Evolutionary conservation across 2,113 vertebrate species (phyloP), one percentile per base, ranked within the genome.

Genomic region (Eonycteris spelaea): DNA sequence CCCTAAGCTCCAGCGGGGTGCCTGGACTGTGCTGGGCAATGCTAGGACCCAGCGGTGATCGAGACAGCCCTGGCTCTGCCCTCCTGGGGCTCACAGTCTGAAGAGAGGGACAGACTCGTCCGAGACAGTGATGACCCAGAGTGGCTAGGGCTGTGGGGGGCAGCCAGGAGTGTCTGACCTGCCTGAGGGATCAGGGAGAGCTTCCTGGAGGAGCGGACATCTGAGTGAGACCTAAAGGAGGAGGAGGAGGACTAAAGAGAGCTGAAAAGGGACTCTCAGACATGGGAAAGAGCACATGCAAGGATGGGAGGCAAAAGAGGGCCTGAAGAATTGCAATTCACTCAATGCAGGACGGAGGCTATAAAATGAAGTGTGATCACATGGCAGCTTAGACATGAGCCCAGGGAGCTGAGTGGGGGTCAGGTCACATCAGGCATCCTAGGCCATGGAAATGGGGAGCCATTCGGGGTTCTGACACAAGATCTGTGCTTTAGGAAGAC

Each of bases 181-280:
- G 30, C 35, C 57, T 7, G 40, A 83, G 61, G 22, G 3, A 15
- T 73, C 45, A 43, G 22, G 63, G 70, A 84, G 16, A 12, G 28
- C 91, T 85, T 91, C 70, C 55, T 73, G 65, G 91, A 84, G 35
- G n/a, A 53, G 22, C 51, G 28, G 67, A 30, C 65, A 48, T 63
- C n/a, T 55, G 77, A 67, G 40, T 79, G 87, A 43, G 33, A 63
- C 24, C 59, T 68, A 33, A 43, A 55, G 51, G 18, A 68, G 15
- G 43, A 75, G 13, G 38, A 85, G 15, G 10, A 26, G 40, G 2
- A 21, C 61, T 55, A 43, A 93, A 26, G 33, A 65, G 19, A 84
- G 28, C 24, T 82, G 43, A 78, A 77, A 16, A 53, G 19, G 18
- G 40, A n/a, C 51, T 12, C 74, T 30, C 30, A 67, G 74, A 30